These are phyloP conservation scores for Diadumene lineata DNA, from an alignment of 92 coral and sea anemone species.

Conservation along the genomic window DNA sequence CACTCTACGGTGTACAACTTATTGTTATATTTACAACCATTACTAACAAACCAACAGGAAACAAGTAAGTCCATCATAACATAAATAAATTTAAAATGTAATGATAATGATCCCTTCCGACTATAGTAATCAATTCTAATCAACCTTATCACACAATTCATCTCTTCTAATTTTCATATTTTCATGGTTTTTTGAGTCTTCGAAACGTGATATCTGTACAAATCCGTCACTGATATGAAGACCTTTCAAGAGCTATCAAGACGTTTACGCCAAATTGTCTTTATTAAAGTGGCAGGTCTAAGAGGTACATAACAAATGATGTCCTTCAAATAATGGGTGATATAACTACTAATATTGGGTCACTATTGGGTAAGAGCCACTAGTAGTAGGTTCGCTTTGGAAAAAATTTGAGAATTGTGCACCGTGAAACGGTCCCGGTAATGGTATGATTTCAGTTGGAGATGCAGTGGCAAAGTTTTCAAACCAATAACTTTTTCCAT, in stretches of 20 bases:
- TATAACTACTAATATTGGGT: conserved; percentile 12
- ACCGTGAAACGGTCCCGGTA: too few relatives aligned
- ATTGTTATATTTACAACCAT: too few relatives aligned
- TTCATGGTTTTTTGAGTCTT: conserved; percentile 3
- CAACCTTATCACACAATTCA: neutral
- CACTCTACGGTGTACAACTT: too few relatives aligned
- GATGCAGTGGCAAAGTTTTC: too few relatives aligned
- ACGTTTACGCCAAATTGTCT: conserved; percentile 18
- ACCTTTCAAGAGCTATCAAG: conserved; percentile 23
- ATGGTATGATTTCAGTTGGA: too few relatives aligned
- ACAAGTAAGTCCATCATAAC: too few relatives aligned
- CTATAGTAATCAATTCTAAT: neutral
- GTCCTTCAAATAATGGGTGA: conserved; percentile 11
- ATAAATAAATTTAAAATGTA: too few relatives aligned
- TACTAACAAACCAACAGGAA: too few relatives aligned
- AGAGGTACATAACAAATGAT: conserved; percentile 26
- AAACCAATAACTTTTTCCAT: too few relatives aligned
- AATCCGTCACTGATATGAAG: conserved; percentile 24
- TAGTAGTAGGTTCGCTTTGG: neutral
- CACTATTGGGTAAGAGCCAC: neutral
- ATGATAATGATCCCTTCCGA: too few relatives aligned
- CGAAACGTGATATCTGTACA: conserved; percentile 12
- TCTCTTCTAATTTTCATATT: conserved; percentile 8
- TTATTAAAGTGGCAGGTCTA: conserved; percentile 21
- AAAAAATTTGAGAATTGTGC: too few relatives aligned